A percentile compares a stretch with the other conserved stretches of the same genome.
Evolutionary conservation across 2,888 invertebrate genomes (phyloP).

Genomic region (Malacosoma neustria): DNA sequence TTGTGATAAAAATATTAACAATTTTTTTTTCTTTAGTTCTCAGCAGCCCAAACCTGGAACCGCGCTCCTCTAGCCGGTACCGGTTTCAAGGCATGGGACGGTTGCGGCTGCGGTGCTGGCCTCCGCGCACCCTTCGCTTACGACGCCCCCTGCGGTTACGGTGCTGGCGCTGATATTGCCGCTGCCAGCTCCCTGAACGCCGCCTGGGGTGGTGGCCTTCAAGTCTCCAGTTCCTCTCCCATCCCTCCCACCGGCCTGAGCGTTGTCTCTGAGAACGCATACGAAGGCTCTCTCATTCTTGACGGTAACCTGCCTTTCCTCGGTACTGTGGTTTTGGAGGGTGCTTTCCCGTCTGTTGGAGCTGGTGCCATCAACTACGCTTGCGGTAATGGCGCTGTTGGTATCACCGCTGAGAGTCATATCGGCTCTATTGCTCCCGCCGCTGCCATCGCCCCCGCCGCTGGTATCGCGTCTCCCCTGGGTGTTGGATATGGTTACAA

Average conservation of each 20-base stretch:
- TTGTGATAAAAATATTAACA: too few relatives aligned
- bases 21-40: not conserved
- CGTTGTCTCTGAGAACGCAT: constrained; percentile 28
- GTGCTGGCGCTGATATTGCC: constrained; percentile 14
- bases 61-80: constrained; percentile 18
- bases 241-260: constrained; percentile 27
- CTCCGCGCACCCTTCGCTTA: constrained; percentile 1
- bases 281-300: constrained; percentile 25
- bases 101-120: constrained; percentile 1
- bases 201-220: constrained; percentile 11
- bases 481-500: not conserved
- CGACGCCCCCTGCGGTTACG: constrained; percentile 9
- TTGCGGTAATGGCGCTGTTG: constrained; percentile 21
- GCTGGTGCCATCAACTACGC: constrained; percentile 24
- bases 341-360: constrained; percentile 25
- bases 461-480: not conserved
- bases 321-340: constrained; percentile 27
- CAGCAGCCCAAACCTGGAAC: not conserved
- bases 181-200: constrained; percentile 13
- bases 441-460: not conserved
- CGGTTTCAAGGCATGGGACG: constrained; percentile 14
- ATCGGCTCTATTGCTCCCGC: not conserved
- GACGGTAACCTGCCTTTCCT: constrained; percentile 31
- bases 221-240: constrained; percentile 25
- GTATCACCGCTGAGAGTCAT: constrained; percentile 8